Evolutionary conservation across 1,140 invertebrate genomes (phyloP).

Genomic region (Bursaphelenchus mucronatus): DNA sequence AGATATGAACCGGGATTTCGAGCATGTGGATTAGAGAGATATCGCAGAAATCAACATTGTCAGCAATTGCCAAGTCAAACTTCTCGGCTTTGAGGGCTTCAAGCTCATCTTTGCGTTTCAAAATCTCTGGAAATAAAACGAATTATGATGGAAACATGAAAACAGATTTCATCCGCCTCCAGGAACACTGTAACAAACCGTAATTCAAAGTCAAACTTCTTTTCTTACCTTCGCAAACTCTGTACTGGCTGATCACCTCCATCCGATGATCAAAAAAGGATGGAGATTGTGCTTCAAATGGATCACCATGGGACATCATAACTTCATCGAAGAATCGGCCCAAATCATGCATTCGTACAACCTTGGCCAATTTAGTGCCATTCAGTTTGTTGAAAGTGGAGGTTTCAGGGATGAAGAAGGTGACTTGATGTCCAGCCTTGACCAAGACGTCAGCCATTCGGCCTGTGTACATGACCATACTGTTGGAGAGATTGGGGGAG

Average conservation of each 20-base stretch:
- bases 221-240: conserved; percentile 22
- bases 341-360: conserved; percentile 37
- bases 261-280: conserved; percentile 6
- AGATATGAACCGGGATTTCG: conserved; percentile 27
- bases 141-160: conserved; percentile 6
- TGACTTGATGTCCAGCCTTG: conserved; percentile 22
- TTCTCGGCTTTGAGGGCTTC: conserved; percentile 30
- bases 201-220: too few species aligned
- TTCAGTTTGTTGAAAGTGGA: conserved; percentile 25
- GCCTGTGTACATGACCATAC: conserved; percentile 33
- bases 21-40: conserved; percentile 35
- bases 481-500: conserved; percentile 36
- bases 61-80: conserved; percentile 40
- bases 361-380: conserved; percentile 42
- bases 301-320: conserved; percentile 14
- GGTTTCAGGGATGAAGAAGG: conserved; percentile 39
- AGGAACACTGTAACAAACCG: background rate
- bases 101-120: conserved; percentile 36
- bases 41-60: conserved; percentile 39
- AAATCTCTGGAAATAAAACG: conserved; percentile 28
- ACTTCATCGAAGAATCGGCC: conserved; percentile 14
- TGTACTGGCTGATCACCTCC: conserved; percentile 7
- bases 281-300: conserved; percentile 7
- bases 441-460: conserved; percentile 38
- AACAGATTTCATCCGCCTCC: background rate